Evolutionary conservation across 2,113 vertebrate genomes (phyloP).

Genomic region (Myrmophylax atrothorax): DNA sequence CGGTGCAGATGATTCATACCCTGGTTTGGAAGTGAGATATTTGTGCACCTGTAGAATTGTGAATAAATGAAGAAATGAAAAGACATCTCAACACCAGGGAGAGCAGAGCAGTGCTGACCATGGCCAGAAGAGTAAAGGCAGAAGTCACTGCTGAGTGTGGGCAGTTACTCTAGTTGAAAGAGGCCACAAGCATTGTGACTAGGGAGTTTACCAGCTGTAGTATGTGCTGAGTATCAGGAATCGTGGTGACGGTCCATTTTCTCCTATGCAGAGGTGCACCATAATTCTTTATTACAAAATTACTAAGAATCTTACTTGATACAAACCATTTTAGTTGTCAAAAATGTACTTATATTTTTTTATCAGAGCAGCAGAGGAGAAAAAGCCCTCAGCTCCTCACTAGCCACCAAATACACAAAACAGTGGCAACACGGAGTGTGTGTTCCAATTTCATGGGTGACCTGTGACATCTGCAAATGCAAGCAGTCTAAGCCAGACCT

Average conservation of each 20-base stretch:
- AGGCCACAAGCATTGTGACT: neutral
- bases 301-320: neutral
- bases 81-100: neutral
- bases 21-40: neutral
- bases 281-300: neutral
- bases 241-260: neutral
- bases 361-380: neutral
- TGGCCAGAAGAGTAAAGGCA: neutral
- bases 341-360: neutral
- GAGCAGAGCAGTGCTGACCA: neutral
- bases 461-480: neutral
- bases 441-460: neutral
- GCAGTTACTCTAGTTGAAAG: neutral
- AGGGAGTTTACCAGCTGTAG: neutral
- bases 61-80: neutral
- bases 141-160: neutral
- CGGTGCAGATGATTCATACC: neutral
- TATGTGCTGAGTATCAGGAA: neutral
- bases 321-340: neutral
- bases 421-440: accelerated
- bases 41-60: neutral
- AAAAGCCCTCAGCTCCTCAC: neutral
- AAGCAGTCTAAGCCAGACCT: neutral
- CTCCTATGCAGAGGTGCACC: neutral
- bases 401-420: neutral